A percentile compares a stretch with the other conserved stretches of the same genome.
phyloP scores from a whole-genome alignment of 1,140 invertebrate species.

The Orius insidiosus region DNA sequence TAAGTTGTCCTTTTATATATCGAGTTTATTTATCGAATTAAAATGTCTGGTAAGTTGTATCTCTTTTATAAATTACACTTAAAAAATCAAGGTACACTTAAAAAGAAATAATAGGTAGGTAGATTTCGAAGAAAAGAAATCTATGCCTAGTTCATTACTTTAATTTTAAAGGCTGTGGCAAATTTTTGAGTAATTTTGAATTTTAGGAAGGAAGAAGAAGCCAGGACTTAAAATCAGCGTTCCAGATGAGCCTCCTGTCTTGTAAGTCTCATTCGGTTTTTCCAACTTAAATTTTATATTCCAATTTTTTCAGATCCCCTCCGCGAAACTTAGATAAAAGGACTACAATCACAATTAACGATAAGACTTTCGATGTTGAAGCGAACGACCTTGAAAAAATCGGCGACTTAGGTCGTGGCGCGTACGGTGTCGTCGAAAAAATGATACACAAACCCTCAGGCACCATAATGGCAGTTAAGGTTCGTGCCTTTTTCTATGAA shows the following conservation, averaged over 20 bases:
- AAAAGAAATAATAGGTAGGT: too few relatives aligned
- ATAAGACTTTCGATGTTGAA: constrained; percentile 73
- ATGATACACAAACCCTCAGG: constrained; percentile 79
- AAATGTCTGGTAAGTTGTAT: too few relatives aligned
- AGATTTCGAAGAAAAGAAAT: too few relatives aligned
- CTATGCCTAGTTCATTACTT: too few relatives aligned
- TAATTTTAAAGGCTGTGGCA: too few relatives aligned
- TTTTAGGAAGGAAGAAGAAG: constrained; percentile 7
- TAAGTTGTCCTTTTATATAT: too few relatives aligned
- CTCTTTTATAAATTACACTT: too few relatives aligned
- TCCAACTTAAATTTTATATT: neutral
- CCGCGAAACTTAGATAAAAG: constrained; percentile 69
- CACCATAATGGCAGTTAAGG: constrained; percentile 90
- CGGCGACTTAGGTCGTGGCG: constrained; percentile 80
- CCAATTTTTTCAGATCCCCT: constrained; percentile 34
- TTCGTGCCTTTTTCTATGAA: constrained; percentile 24
- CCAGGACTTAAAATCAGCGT: neutral
- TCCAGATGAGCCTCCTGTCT: neutral
- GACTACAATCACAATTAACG: constrained; percentile 70
- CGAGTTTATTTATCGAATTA: too few relatives aligned
- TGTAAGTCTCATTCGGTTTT: neutral
- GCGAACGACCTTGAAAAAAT: constrained; percentile 77
- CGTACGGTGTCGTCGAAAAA: constrained; percentile 92
- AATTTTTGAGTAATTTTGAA: neutral
- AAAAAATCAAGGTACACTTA: too few relatives aligned